Evolutionary conservation across 2,113 vertebrate genomes (phyloP).

Genomic region (Fulmarus glacialis): DNA sequence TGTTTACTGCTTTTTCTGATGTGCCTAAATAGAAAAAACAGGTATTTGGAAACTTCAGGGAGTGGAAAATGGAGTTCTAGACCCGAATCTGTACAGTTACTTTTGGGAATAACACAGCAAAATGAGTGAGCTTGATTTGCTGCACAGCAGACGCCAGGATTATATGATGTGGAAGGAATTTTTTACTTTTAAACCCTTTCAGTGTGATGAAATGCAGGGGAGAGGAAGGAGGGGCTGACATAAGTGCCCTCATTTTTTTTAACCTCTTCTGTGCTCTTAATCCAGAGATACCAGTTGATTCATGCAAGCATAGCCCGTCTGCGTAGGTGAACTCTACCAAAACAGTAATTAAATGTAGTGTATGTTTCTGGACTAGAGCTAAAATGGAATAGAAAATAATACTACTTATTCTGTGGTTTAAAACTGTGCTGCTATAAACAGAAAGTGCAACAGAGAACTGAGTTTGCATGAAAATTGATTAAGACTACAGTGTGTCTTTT

Average conservation of each 20-base stretch:
- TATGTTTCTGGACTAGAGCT: conserved; percentile 6
- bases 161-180: conserved; percentile 65
- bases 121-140: conserved; percentile 57
- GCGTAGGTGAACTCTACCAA: not conserved
- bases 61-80: conserved; percentile 56
- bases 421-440: not conserved
- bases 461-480: not conserved
- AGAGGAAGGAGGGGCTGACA: conserved; percentile 32
- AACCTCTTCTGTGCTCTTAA: conserved; percentile 48
- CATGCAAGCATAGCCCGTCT: not conserved
- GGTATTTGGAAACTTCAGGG: conserved; percentile 38
- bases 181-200: conserved; percentile 60
- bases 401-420: conserved; percentile 36
- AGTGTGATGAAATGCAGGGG: conserved; percentile 44
- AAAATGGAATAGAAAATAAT: conserved; percentile 9
- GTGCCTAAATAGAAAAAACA: conserved; percentile 37
- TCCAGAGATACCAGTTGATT: not conserved
- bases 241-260: not conserved
- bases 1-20: conserved; percentile 46
- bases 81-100: conserved; percentile 49
- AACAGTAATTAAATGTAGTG: conserved; percentile 8
- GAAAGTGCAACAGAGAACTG: not conserved
- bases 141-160: conserved; percentile 65
- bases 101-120: conserved; percentile 67
- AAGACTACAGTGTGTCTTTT: not conserved